phyloP scores from a whole-genome alignment of 2,888 invertebrate species.

The Pheosia tremula region DNA sequence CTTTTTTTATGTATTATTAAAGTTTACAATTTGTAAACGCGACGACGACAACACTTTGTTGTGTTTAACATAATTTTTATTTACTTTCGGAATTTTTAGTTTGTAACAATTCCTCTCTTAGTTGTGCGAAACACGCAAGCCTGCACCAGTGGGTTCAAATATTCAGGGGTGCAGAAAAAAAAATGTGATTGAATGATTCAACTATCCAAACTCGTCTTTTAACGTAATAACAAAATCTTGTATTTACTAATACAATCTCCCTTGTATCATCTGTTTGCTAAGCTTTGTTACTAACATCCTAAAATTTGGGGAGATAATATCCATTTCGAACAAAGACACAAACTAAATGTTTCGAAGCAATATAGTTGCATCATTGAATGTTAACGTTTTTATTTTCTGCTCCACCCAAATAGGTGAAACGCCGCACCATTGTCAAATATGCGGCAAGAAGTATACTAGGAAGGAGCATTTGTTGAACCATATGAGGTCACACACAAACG shows the following conservation, averaged over 20 bases:
- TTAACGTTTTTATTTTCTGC: conserved; percentile 79
- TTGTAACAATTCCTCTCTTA: conserved; percentile 46
- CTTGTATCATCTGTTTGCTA: conserved; percentile 26
- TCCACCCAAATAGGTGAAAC: conserved; percentile 88
- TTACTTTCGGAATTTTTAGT: conserved; percentile 59
- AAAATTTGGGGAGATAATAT: conserved; percentile 34
- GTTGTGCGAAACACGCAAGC: conserved; percentile 64
- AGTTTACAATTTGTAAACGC: background rate
- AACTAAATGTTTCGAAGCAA: conserved; percentile 56
- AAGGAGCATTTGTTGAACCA: conserved; percentile 95
- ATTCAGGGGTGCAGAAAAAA: conserved; percentile 76
- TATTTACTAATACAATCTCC: conserved; percentile 46
- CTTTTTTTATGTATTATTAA: no score
- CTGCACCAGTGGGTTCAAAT: conserved; percentile 64
- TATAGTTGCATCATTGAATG: conserved; percentile 83
- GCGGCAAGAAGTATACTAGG: conserved; percentile 94
- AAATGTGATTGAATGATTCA: conserved; percentile 79
- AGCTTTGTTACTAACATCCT: conserved; percentile 36
- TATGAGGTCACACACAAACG: conserved; percentile 94
- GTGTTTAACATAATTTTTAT: conserved; percentile 7
- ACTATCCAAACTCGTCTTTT: conserved; percentile 53
- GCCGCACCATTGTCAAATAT: conserved; percentile 94
- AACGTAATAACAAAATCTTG: conserved; percentile 30
- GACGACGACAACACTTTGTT: background rate
- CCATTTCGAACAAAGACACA: conserved; percentile 43